These are phyloP conservation scores for Benthosema pterotum DNA, from an alignment of 2,797 vertebrate species.

Conservation along the genomic window DNA sequence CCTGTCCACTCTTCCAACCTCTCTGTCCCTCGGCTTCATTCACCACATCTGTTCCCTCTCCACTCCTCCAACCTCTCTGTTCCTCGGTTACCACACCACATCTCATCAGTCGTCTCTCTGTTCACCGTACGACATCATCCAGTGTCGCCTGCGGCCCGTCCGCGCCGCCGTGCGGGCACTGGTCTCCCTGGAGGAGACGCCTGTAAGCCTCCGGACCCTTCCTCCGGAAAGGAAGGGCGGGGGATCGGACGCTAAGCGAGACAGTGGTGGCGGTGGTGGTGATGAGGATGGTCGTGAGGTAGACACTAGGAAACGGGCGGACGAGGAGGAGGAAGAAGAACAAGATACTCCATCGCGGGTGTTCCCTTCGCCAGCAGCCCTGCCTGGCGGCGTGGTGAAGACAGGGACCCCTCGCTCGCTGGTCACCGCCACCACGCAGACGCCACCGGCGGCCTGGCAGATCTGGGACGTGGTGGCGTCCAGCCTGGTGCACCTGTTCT, in stretches of 20 bases:
- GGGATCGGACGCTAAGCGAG: conserved; percentile 30
- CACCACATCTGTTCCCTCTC: too few relatives aligned
- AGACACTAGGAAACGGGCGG: conserved; percentile 38
- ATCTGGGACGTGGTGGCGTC: conserved; percentile 94
- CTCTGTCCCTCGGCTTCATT: background rate
- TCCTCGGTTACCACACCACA: conserved; percentile 38
- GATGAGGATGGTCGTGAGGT: background rate
- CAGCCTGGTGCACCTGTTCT: conserved; percentile 92
- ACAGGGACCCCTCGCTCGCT: conserved; percentile 42
- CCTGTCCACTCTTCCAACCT: background rate
- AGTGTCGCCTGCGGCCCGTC: conserved; percentile 89
- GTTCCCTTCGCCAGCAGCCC: conserved; percentile 15
- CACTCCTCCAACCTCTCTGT: background rate
- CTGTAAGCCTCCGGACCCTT: conserved; percentile 18
- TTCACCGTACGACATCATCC: conserved; percentile 94
- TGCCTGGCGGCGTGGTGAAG: conserved; percentile 8
- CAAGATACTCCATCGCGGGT: too few relatives aligned
- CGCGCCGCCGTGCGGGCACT: conserved; percentile 86
- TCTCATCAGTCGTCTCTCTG: conserved; percentile 90
- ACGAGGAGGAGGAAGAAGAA: conserved; percentile 36
- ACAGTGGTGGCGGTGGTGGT: background rate
- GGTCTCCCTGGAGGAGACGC: conserved; percentile 86
- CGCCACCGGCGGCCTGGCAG: conserved; percentile 86
- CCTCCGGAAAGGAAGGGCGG: background rate
- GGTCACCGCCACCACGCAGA: conserved; percentile 80